Evolutionary conservation across 2,888 invertebrate genomes (phyloP), one percentile per base, ranked within the genome.

Genomic region (Morpho achilles): DNA sequence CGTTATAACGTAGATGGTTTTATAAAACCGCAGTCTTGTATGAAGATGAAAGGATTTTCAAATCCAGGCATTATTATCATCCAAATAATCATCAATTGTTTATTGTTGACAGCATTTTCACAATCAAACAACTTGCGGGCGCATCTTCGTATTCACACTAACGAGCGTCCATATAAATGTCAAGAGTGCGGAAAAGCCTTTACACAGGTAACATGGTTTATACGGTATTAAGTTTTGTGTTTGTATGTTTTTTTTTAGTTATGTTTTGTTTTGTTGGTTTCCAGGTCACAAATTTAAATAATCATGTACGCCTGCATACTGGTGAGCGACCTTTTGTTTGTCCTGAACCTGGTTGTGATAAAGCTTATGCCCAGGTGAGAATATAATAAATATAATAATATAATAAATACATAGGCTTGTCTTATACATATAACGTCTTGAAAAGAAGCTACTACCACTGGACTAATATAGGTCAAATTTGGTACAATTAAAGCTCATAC

Each of bases 91-190:
- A 16, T 16, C 16, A 16, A 16, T 16, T 16, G 16, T 16, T 16
- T 16, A 56, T 60, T 65, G 56, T 63, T 76, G 69, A 2, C 78
- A 91, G 91, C 89, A 1, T 91, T 91, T 67, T 90, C 91, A 40
- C 91, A 91, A 67, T 91, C 91, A 3, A 91, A 91, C 72, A 91
- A 91, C 61, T 70, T 91, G 71, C 78, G 91, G 39, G 91, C 91
- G 9, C 91, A 91, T 59, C 84, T 91, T 3, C 88, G 91, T 50
- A 91, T 91, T 56, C 91, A 91, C 73, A 91, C 91, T 45, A 91
- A 91, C 61, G 91, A 91, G 70, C 75, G 91, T 49, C 91, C 91
- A 6, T 91, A 90, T 70, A 91, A 90, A 70, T 91, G 91, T 68
- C 74, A 75, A 16, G 89, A 89, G 65, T 91, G 91, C 62, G 91